A percentile compares a stretch with the other conserved stretches of the same genome.
Evolutionary conservation across 2,888 invertebrate species (phyloP).

Genomic region (Lepeophtheirus nordmannii): DNA sequence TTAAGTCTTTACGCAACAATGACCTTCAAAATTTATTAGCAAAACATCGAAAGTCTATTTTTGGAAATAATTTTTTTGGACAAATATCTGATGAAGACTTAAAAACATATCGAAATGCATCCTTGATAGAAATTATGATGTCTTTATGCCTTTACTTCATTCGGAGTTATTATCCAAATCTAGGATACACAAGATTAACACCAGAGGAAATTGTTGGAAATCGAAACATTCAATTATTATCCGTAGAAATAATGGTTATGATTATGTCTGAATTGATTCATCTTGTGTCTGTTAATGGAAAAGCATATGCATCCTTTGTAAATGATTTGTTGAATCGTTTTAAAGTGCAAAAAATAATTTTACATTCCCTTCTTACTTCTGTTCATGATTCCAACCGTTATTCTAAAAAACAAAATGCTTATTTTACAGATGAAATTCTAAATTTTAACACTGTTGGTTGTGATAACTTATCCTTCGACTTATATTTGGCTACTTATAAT

Average conservation of each 20-base stretch:
- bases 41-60: conserved; percentile 60
- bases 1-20: conserved; percentile 28
- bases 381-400: conserved; percentile 42
- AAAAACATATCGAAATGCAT: conserved; percentile 54
- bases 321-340: conserved; percentile 54
- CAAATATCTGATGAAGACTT: conserved; percentile 42
- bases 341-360: conserved; percentile 64
- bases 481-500: conserved; percentile 35
- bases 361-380: conserved; percentile 62
- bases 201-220: conserved; percentile 56
- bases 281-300: conserved; percentile 58
- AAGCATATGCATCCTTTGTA: conserved; percentile 58
- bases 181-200: conserved; percentile 49
- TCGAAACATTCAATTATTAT: conserved; percentile 56
- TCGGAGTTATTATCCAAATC: conserved; percentile 57
- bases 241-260: conserved; percentile 54
- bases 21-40: conserved; percentile 47
- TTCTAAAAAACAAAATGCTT: conserved; percentile 31
- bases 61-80: conserved; percentile 44
- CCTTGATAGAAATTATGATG: conserved; percentile 59
- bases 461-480: conserved; percentile 33
- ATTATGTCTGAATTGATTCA: conserved; percentile 53
- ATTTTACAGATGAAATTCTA: conserved; percentile 57
- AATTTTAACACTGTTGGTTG: conserved; percentile 46
- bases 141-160: conserved; percentile 61